phyloP scores from a whole-genome alignment of 2,113 vertebrate species.

The Lamprotornis superbus region DNA sequence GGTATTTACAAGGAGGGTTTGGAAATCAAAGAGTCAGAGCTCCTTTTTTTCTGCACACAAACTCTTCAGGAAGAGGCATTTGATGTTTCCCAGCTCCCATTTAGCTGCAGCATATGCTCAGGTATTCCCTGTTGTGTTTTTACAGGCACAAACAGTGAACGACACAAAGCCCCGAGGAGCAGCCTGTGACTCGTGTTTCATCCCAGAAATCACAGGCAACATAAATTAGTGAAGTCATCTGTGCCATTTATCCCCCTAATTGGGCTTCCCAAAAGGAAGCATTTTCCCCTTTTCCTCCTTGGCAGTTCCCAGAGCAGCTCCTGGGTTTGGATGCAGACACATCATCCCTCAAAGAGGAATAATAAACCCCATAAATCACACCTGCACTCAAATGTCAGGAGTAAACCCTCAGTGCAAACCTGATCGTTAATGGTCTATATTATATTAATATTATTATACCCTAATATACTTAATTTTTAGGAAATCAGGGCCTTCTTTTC shows the following conservation, averaged over 20 bases:
- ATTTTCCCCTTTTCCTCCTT: not conserved
- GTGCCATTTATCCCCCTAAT: slow-evolving; percentile 61
- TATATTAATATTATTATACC: no score
- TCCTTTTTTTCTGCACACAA: slow-evolving; percentile 41
- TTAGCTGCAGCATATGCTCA: slow-evolving; percentile 66
- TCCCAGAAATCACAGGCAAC: slow-evolving; percentile 62
- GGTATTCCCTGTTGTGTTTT: slow-evolving; percentile 68
- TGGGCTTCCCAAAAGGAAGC: slow-evolving; percentile 34
- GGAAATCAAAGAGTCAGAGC: not conserved
- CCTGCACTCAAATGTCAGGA: fast-evolving
- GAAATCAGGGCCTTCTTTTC: not conserved
- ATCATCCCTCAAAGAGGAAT: not conserved
- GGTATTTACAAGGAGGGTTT: not conserved
- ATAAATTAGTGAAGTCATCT: slow-evolving; percentile 64
- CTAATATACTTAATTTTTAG: not conserved
- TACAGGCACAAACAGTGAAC: slow-evolving; percentile 66
- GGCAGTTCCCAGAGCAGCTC: not conserved
- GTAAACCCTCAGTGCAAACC: not conserved
- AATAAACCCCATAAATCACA: not conserved
- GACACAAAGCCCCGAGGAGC: slow-evolving; percentile 67
- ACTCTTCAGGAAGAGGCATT: slow-evolving; percentile 52
- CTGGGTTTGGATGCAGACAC: not conserved
- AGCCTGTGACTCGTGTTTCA: slow-evolving; percentile 61
- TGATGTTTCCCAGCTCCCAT: slow-evolving; percentile 48
- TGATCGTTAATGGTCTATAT: fast-evolving